phyloP scores from a whole-genome alignment of 2,888 invertebrate genomes.

The Himalopsyche kuldschensis region DNA sequence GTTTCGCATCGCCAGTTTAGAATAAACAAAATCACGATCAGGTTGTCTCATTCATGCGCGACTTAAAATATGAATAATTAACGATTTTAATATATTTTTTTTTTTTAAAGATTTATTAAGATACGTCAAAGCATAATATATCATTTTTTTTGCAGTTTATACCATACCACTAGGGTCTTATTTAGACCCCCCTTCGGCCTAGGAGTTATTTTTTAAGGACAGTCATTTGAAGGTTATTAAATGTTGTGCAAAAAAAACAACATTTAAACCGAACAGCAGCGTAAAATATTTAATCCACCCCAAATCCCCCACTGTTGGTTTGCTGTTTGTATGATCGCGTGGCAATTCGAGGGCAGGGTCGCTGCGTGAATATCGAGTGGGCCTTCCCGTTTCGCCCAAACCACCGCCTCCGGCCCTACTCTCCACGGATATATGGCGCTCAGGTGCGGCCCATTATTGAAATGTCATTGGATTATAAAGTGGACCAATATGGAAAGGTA shows the following conservation, averaged over 20 bases:
- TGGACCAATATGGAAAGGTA: slow-evolving; percentile 18
- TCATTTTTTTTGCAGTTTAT: too few relatives aligned
- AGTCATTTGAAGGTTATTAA: too few relatives aligned
- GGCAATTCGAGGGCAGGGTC: slow-evolving; percentile 7
- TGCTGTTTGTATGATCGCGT: neutral
- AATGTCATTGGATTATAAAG: slow-evolving; percentile 30
- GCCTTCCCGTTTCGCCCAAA: slow-evolving; percentile 9
- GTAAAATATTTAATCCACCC: neutral
- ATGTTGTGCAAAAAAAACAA: neutral
- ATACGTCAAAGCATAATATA: too few relatives aligned
- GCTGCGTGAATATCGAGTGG: slow-evolving; percentile 5
- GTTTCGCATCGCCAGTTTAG: too few relatives aligned
- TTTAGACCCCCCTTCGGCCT: too few relatives aligned
- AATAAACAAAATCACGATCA: too few relatives aligned
- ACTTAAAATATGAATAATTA: too few relatives aligned
- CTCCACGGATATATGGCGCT: slow-evolving; percentile 17
- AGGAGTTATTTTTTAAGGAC: too few relatives aligned
- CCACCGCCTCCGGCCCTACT: neutral
- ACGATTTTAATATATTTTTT: too few relatives aligned
- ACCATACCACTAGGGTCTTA: too few relatives aligned
- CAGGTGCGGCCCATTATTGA: slow-evolving; percentile 29
- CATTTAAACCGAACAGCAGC: neutral
- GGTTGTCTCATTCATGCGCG: too few relatives aligned
- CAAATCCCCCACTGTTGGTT: neutral
- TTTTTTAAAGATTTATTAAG: too few relatives aligned